These are phyloP conservation scores for Melanostigma gelatinosum DNA, from an alignment of 2,113 vertebrate species.

Conservation along the genomic window DNA sequence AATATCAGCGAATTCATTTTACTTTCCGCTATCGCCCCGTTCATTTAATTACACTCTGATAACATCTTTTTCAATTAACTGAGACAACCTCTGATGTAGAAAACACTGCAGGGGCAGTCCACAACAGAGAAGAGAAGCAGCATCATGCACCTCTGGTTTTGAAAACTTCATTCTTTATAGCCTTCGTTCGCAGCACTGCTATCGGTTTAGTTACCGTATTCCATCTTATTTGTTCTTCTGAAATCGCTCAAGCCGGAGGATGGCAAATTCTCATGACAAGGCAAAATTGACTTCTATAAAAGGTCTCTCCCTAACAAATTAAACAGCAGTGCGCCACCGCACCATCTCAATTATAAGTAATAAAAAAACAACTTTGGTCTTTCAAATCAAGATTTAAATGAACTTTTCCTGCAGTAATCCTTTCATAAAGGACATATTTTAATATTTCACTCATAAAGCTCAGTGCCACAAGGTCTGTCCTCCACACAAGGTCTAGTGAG, in stretches of 20 bases:
- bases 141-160: background rate
- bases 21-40: constrained; percentile 49
- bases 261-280: background rate
- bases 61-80: constrained; percentile 70
- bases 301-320: background rate
- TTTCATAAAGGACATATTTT: background rate
- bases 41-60: constrained; percentile 67
- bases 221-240: background rate
- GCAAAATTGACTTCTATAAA: background rate
- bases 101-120: constrained; percentile 19
- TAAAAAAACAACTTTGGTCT: background rate
- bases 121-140: constrained; percentile 8
- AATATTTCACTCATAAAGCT: background rate
- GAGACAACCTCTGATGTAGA: constrained; percentile 27
- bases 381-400: background rate
- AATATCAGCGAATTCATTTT: constrained; percentile 54
- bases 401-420: background rate
- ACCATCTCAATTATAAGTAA: background rate
- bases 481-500: background rate
- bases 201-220: background rate
- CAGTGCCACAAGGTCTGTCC: background rate
- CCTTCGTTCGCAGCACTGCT: background rate
- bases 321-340: background rate
- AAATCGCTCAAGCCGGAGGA: background rate
- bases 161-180: background rate